phyloP scores from a whole-genome alignment of 2,113 vertebrate species.

The Raphicerus campestris region DNA sequence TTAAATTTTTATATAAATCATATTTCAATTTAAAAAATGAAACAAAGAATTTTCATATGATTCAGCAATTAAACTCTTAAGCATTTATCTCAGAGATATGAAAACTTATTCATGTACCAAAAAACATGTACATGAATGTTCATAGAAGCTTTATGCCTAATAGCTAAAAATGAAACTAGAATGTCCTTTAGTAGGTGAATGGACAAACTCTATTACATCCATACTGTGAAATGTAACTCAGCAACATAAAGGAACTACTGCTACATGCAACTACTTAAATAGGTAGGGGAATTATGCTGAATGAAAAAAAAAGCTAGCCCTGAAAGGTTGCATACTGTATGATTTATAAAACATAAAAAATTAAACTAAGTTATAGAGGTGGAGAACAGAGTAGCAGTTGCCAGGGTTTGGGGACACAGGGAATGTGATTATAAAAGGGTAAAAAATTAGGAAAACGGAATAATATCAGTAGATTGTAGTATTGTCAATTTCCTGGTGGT shows the following conservation, averaged over 20 bases:
- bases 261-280: background rate
- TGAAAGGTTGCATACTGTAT: background rate
- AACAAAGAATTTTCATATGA: background rate
- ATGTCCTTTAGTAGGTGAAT: background rate
- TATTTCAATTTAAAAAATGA: background rate
- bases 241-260: background rate
- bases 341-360: background rate
- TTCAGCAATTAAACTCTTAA: background rate
- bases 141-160: background rate
- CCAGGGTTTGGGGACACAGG: no score
- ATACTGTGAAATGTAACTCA: background rate
- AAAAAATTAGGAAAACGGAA: background rate
- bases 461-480: background rate
- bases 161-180: background rate
- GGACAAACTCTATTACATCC: background rate
- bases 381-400: background rate
- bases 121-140: background rate
- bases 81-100: background rate
- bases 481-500: background rate
- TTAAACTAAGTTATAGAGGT: background rate
- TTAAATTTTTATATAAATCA: background rate
- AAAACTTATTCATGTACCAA: background rate
- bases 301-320: background rate
- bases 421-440: background rate
- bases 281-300: background rate